These are phyloP conservation scores for Acanthurus leucopareius DNA, from an alignment of 2,797 vertebrate genomes.

Conservation along the genomic window DNA sequence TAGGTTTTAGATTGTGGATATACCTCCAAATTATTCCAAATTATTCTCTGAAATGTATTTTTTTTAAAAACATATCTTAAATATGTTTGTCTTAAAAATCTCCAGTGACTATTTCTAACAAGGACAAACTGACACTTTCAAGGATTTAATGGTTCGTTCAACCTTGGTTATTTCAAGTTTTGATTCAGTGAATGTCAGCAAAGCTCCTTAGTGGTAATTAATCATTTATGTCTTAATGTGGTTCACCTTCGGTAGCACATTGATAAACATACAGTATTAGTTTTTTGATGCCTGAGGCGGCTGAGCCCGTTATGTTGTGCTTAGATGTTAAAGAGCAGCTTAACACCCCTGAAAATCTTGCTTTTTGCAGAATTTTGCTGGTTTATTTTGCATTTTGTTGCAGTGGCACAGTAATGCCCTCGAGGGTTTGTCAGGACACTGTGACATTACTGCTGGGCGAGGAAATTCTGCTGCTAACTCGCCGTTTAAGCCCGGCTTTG, in stretches of 20 bases:
- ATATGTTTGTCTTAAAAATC: neutral
- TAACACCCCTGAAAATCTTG: neutral
- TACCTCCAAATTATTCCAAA: neutral
- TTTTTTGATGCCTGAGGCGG: slow-evolving; percentile 2
- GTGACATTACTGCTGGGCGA: neutral
- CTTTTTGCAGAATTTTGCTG: neutral
- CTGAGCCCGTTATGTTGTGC: slow-evolving; percentile 4
- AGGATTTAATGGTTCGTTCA: neutral
- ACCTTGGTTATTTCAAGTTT: neutral
- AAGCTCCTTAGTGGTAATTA: slow-evolving; percentile 24
- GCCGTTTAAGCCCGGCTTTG: neutral
- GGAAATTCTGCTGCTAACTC: neutral
- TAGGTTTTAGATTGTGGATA: neutral
- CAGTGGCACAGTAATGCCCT: neutral
- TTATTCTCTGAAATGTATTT: neutral
- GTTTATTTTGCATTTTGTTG: neutral
- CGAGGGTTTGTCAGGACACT: neutral
- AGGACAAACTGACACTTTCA: neutral
- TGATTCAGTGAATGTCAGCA: slow-evolving; percentile 5
- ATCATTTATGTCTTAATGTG: slow-evolving; percentile 40
- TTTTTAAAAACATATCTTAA: neutral
- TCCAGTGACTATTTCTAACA: neutral
- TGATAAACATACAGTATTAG: slow-evolving; percentile 16
- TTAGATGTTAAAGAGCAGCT: neutral
- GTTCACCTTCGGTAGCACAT: slow-evolving; percentile 21